Percentiles rank a stretch among this genome's conserved stretches.
These are phyloP conservation scores for Xestia rhomboidea DNA, from an alignment of 2,888 invertebrate species.

Conservation along the genomic window DNA sequence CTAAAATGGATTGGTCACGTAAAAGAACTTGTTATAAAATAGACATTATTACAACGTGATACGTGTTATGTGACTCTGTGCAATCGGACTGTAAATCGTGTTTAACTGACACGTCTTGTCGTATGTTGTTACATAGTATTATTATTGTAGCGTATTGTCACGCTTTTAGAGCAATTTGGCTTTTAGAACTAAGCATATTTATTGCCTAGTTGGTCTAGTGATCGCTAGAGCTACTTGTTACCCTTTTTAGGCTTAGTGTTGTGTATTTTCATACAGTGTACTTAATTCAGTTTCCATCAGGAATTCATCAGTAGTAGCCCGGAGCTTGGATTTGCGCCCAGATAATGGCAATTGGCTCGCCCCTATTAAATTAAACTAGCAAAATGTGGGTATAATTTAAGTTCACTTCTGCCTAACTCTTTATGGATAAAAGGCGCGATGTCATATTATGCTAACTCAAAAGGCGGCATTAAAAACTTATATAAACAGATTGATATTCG, in stretches of 20 bases:
- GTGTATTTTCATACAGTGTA: background rate
- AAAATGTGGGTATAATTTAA: background rate
- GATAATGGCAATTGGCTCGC: background rate
- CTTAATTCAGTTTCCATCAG: background rate
- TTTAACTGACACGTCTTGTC: too few relatives aligned
- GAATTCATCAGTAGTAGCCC: background rate
- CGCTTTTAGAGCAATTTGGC: background rate
- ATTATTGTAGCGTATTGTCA: slow-evolving; percentile 27
- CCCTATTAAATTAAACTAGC: background rate
- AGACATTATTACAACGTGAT: slow-evolving; percentile 26
- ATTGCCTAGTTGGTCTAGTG: background rate
- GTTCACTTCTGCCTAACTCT: background rate
- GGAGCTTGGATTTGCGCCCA: background rate
- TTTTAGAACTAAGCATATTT: background rate
- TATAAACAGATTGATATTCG: background rate
- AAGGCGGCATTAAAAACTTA: background rate
- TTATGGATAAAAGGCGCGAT: background rate
- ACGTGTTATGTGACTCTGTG: slow-evolving; percentile 26
- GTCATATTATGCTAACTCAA: background rate
- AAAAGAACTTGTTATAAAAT: slow-evolving; percentile 15
- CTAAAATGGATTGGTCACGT: slow-evolving; percentile 29
- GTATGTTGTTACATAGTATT: slow-evolving; percentile 9
- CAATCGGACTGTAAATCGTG: slow-evolving; percentile 8
- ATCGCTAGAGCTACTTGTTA: background rate
- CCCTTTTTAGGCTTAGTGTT: background rate